Base-by-base conservation (phyloP, 1,140 invertebrate species). In the Centruroides vittatus region DNA sequence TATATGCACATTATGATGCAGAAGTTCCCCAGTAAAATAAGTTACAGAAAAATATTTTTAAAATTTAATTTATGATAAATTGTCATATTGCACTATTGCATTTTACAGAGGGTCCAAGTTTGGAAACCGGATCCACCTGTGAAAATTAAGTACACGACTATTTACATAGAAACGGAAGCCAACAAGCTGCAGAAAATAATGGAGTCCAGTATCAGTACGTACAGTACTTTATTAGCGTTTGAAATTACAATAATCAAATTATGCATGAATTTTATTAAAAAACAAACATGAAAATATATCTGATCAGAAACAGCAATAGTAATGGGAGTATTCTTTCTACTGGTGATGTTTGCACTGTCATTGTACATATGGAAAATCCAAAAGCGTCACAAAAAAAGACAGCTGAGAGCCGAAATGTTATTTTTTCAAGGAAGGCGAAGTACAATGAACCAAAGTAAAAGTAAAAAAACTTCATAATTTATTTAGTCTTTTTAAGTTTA, bases 371-470 rank as follows among this genome's bases (percentile, higher is more conserved):
- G 58, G 35, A 53, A 54, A 35, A 12, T 67, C 2, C 58, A 66
- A 23, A n/a, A 57, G 7, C 9, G 23, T 8, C 59, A 67, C 52
- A 56, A 60, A 12, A 10, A 56, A 10, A 49, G 47, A 7, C 59
- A 67, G 60, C 64, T 67, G 36, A 49, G 55, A 60, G 57, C 47
- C 7, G 66, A 67, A 41, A 66, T 63, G 9, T 60, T 59, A 13
- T 67, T 63, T 57, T 67, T 66, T 49, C 57, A 67, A 36, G 51
- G 46, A n/a, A 23, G 47, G 13, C 41, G 46, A 48, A 5, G 47
- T 23, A 23, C 47, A 59, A 50, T 10, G 8, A 23, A 35, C 50
- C 11, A 67, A 63, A 8, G 58, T 61, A 59, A 61, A 63, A 49
- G 62, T 58, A 55, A 55, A 52, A n/a, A 7, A 34, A 59, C n/a